A percentile compares a stretch with the other conserved stretches of the same genome.
Evolutionary conservation across 2,888 invertebrate genomes (phyloP).

Genomic region (Osedax frankpressi): DNA sequence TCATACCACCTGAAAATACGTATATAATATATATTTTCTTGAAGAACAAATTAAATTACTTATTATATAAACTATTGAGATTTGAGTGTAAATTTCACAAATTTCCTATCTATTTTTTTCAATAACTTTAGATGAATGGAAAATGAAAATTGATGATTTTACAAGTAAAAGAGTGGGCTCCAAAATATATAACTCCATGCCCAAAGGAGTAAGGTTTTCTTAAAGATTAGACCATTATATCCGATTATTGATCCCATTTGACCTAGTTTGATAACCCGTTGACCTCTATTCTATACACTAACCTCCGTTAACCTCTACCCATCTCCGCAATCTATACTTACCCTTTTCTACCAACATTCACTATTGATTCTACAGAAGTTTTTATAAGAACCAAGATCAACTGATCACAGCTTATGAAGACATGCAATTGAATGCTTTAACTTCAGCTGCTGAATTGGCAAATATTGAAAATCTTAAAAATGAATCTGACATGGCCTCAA

Average conservation of each 20-base stretch:
- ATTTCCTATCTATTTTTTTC: too few relatives aligned
- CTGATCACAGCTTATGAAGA: slow-evolving; percentile 35
- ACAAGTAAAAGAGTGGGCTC: not conserved
- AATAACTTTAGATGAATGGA: not conserved
- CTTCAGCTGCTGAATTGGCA: slow-evolving; percentile 14
- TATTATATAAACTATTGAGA: too few relatives aligned
- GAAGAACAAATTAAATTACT: too few relatives aligned
- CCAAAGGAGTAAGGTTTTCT: not conserved
- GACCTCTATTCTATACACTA: not conserved
- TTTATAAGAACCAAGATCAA: slow-evolving; percentile 37
- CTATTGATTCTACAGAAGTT: slow-evolving; percentile 32
- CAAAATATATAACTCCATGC: not conserved
- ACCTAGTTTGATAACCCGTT: too few relatives aligned
- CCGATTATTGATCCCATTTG: too few relatives aligned
- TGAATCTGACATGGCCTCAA: not conserved
- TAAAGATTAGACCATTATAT: not conserved
- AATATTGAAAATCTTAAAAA: not conserved
- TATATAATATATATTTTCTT: too few relatives aligned
- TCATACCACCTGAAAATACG: too few relatives aligned
- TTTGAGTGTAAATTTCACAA: too few relatives aligned
- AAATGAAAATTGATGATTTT: not conserved
- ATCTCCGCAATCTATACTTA: not conserved
- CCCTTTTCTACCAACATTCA: too few relatives aligned
- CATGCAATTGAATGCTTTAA: slow-evolving; percentile 27
- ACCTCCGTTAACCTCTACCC: not conserved